Base-by-base conservation (phyloP, 2,797 vertebrate species). In the Gadopsis bispinosus region DNA sequence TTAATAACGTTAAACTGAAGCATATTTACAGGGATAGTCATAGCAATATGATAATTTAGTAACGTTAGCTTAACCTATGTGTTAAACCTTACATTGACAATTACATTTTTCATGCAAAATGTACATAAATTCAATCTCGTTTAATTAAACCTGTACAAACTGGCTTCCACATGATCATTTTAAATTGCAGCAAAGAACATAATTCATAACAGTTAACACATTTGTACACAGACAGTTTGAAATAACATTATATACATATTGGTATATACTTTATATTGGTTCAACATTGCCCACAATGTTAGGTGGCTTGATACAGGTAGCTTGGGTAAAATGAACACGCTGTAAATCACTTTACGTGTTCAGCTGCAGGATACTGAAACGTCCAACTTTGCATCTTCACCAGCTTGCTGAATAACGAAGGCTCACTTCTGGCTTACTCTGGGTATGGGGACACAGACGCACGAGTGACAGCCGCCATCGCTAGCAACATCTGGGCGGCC, bases 401-500 rank as follows among this genome's bases (percentile, higher is more conserved):
- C 73, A 96, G 95, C n/a, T 82, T 96, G 12, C 89, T 99, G 89
- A 99, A 99, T 88, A 99, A 99, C 0, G 98, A 99, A 93, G 98
- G 98, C 0, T 99, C 98, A 0, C 94, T 99, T 17, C 93, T 99
- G 58, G 98, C 98, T 0, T 99, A 99, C 88, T 99, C 98, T 0
- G 98, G 98, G 7, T 99, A 99, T 0, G 98, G 98, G 1, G 98
- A 99, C 94, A 99, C 98, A 0, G 98, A 99, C 4, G 98, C 98
- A 59, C 93, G 97, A 64, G 98, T 99, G 50, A 99, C 98, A 0
- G 98, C 98, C 0, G 98, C 98, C 73, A 99, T 99, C 1, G 98
- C 98, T 67, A 99, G 98, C 94, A 99, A 99, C 94, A 99, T 99
- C 91, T 99, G 98, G 98, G 97, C 97, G 0, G 98, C 98, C 43